A percentile compares a stretch with the other conserved stretches of the same genome.
Conservation (phyloP, 2,113 vertebrate species). For the Perccottus glenii region DNA sequence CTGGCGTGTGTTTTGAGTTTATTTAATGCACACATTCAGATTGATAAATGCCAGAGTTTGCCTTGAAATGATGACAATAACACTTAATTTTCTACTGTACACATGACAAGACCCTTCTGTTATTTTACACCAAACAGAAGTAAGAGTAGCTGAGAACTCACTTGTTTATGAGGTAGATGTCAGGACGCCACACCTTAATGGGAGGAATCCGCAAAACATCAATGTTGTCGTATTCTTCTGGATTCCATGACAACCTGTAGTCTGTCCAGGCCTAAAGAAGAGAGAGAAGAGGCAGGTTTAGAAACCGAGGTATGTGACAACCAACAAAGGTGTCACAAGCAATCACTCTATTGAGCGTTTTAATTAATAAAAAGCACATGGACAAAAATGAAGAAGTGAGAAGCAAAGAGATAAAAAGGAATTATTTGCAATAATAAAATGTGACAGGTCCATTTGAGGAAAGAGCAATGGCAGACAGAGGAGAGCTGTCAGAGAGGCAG, state of each 20-base stretch:
- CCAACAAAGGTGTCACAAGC: conserved; percentile 26
- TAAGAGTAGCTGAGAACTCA: too few species aligned
- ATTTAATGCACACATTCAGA: too few species aligned
- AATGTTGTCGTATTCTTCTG: conserved; percentile 80
- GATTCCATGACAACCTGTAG: conserved; percentile 87
- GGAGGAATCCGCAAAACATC: conserved; percentile 79
- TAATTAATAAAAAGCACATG: conserved; percentile 20
- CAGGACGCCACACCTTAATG: conserved; percentile 85
- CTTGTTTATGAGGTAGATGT: conserved; percentile 92
- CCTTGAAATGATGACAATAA: too few species aligned
- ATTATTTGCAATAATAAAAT: conserved; percentile 55
- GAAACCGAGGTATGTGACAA: background rate
- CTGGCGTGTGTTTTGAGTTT: too few species aligned
- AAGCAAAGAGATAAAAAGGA: conserved; percentile 30
- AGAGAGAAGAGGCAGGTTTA: background rate
- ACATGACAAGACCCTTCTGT: too few species aligned
- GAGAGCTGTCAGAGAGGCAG: conserved; percentile 2
- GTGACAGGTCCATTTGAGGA: conserved; percentile 63
- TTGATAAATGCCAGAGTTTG: too few species aligned
- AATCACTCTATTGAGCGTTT: conserved; percentile 11
- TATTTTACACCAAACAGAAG: too few species aligned
- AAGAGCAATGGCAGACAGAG: conserved; percentile 8
- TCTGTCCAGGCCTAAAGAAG: conserved; percentile 84
- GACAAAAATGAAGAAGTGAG: background rate
- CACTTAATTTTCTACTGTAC: too few species aligned